Conservation (phyloP, 2,888 invertebrate species). For the Nipponacmea schrenckii region DNA sequence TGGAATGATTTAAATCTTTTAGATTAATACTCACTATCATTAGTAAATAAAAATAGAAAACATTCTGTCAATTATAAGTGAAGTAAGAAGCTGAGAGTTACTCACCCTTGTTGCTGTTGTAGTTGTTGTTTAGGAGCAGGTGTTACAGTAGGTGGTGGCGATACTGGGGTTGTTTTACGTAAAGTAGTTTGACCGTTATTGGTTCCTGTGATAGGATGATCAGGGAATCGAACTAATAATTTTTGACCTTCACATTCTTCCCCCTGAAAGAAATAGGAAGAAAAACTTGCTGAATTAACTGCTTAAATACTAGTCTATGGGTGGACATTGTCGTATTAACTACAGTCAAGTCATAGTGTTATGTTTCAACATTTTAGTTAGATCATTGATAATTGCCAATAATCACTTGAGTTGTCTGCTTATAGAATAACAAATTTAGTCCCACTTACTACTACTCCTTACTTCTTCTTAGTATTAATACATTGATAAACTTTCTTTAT, state of each 20-base stretch:
- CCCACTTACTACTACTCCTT: too few species aligned
- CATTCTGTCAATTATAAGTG: too few species aligned
- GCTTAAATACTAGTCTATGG: background rate
- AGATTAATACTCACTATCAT: too few species aligned
- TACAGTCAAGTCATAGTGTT: too few species aligned
- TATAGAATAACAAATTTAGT: too few species aligned
- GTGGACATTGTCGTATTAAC: background rate
- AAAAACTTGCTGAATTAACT: background rate
- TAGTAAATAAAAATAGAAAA: too few species aligned
- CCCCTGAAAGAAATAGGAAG: slow-evolving; percentile 55
- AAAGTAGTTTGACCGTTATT: slow-evolving; percentile 52
- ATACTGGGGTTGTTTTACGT: slow-evolving; percentile 38
- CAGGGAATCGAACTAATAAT: slow-evolving; percentile 69
- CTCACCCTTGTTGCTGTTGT: slow-evolving; percentile 30
- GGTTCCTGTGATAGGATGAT: slow-evolving; percentile 65
- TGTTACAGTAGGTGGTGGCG: slow-evolving; percentile 18
- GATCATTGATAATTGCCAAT: too few species aligned
- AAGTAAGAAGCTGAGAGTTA: background rate
- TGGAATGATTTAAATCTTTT: too few species aligned
- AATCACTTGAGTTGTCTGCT: too few species aligned
- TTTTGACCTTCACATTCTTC: slow-evolving; percentile 66
- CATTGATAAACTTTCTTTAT: too few species aligned
- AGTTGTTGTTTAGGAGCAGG: slow-evolving; percentile 14
- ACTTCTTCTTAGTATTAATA: too few species aligned
- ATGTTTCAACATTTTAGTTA: too few species aligned